Percentiles rank a stretch among this genome's conserved stretches.
Conservation (phyloP, 2,888 invertebrate species). For the Dastarcus helophoroides region DNA sequence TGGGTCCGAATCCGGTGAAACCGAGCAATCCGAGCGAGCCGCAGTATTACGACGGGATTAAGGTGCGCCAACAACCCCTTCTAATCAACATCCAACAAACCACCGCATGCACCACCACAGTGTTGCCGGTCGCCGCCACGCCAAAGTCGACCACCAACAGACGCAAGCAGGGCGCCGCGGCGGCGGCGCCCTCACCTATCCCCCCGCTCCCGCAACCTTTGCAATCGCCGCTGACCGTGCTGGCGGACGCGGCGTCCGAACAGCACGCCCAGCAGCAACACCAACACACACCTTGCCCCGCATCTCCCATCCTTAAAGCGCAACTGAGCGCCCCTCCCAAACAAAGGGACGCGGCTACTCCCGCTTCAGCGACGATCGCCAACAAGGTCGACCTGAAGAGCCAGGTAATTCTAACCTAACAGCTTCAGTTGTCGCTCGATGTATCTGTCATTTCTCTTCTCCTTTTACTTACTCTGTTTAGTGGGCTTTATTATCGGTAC, state of each 20-base stretch:
- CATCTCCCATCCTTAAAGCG: conserved; percentile 74
- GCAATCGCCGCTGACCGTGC: conserved; percentile 12
- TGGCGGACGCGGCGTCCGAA: conserved; percentile 9
- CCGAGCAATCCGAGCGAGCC: conserved; percentile 42
- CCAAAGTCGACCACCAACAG: conserved; percentile 25
- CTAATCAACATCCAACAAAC: conserved; percentile 37
- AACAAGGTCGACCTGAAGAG: conserved; percentile 40
- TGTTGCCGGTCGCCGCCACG: conserved; percentile 25
- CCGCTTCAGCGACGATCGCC: conserved; percentile 29
- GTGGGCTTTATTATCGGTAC: too few relatives aligned
- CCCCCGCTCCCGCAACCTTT: conserved; percentile 31
- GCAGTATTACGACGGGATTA: conserved; percentile 58
- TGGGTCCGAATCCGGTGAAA: conserved; percentile 67
- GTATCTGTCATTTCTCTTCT: too few relatives aligned
- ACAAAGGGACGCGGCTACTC: conserved; percentile 35
- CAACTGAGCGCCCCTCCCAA: conserved; percentile 64
- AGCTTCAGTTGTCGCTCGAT: not conserved
- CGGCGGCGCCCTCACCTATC: conserved; percentile 33
- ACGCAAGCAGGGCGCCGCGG: conserved; percentile 28
- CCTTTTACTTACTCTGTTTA: too few relatives aligned
- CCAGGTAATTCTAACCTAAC: conserved; percentile 42
- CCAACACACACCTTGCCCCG: conserved; percentile 45
- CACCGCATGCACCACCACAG: too few relatives aligned
- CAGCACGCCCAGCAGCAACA: conserved; percentile 14
- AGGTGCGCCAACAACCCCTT: conserved; percentile 50